Base-by-base conservation (phyloP, 2,113 vertebrate species). In the Emydura subglobosa region DNA sequence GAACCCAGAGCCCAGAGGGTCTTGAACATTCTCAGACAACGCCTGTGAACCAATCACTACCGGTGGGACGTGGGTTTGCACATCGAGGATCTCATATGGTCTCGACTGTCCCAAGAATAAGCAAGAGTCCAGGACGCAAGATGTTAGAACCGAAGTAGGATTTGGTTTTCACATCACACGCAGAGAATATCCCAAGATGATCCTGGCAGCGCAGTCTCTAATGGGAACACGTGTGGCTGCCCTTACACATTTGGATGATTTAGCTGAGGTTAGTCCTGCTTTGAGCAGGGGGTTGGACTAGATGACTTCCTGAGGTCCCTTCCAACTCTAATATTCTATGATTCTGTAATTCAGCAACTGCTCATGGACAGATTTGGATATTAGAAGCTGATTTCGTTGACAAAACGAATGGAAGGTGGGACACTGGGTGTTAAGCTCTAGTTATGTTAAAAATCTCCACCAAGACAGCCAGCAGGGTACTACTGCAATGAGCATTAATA, bases 401-500 rank as follows among this genome's bases (percentile, higher is more conserved):
- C 49, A 25, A 0, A 17, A 82, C n/a, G 19, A 57, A 24, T 27
- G 3, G 0, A 1, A 7, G 19, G 53, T 4, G 10, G 31, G 25
- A 11, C 31, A 2, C 17, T 8, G 79, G 61, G 13, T 59, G 53
- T 34, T 53, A 79, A n/a, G 53, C 42, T 1, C 31, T 3, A 53
- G 47, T n/a, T 55, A 11, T 10, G 16, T 47, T 59, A 44, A 49
- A 21, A 82, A 65, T 14, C 61, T 65, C 31, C 31, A 65, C 16
- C 16, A 7, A 19, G 31, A 22, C 21, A 31, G 82, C 0, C 6
- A 92, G 50, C 68, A 86, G 89, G 83, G 50, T 0, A 19, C 50
- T 51, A 11, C 13, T 51, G 0, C 0, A 59, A 21, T 0, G 1
- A 59, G 42, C 6, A 17, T 12, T 78, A 61, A 11, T 16, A 16